Conservation (phyloP, 2,113 vertebrate genomes). For the Pelvicachromis taeniatus region DNA sequence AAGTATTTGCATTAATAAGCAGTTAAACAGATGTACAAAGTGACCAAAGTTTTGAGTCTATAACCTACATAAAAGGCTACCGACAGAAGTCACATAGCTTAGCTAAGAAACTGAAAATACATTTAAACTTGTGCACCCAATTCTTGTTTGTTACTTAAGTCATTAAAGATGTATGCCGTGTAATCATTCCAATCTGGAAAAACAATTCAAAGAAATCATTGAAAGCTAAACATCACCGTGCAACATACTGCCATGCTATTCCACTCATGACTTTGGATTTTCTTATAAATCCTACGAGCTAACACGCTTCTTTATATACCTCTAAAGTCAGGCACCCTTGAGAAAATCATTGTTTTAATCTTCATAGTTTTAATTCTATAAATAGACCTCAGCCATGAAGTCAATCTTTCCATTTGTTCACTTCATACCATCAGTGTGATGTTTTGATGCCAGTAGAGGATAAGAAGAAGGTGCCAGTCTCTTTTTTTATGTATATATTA, state of each 20-base stretch:
- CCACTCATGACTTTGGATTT: neutral
- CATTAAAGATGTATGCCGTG: neutral
- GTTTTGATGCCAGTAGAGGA: conserved; percentile 11
- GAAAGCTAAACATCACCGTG: neutral
- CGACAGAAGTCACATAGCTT: neutral
- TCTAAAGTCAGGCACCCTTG: conserved; percentile 48
- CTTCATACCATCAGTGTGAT: conserved; percentile 50
- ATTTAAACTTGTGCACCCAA: neutral
- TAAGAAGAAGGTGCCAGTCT: conserved; percentile 1
- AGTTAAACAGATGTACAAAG: neutral
- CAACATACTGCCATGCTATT: neutral
- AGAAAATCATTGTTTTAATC: conserved; percentile 61
- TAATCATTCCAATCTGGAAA: neutral
- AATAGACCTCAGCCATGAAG: conserved; percentile 48
- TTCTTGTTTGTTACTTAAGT: neutral
- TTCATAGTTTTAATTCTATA: conserved; percentile 53
- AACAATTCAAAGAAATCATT: neutral
- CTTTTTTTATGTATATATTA: conserved; percentile 53
- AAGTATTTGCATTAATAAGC: neutral
- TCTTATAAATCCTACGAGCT: neutral
- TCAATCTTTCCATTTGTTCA: conserved; percentile 69
- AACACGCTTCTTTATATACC: conserved; percentile 53
- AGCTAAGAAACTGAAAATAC: too few species aligned
- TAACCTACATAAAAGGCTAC: neutral
- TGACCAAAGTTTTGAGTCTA: neutral